Percentiles rank a stretch among this genome's conserved stretches.
phyloP scores from a whole-genome alignment of 2,113 vertebrate genomes.

The Panurus biarmicus region DNA sequence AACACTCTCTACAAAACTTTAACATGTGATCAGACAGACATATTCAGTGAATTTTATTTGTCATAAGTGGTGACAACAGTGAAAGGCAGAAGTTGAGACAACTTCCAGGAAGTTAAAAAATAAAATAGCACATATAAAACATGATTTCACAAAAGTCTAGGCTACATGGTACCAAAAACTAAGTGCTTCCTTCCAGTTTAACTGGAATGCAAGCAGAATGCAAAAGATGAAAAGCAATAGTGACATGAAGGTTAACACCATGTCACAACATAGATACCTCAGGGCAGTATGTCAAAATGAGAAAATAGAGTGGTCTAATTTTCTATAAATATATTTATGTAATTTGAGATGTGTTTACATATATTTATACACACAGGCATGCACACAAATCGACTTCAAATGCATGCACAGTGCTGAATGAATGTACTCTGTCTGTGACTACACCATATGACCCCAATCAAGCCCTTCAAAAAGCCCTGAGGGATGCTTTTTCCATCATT shows the following conservation, averaged over 20 bases:
- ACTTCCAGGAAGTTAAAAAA: not conserved
- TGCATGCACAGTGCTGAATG: not conserved
- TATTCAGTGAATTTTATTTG: not conserved
- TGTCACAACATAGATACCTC: constrained; percentile 21
- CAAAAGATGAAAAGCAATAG: not conserved
- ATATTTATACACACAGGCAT: not conserved
- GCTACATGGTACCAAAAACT: not conserved
- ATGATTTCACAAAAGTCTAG: not conserved
- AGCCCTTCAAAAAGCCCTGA: not conserved
- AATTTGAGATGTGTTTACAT: not conserved
- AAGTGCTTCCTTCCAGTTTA: not conserved
- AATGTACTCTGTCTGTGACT: not conserved
- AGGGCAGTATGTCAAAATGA: constrained; percentile 4
- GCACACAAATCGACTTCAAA: not conserved
- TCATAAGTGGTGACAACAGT: not conserved
- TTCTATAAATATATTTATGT: not conserved
- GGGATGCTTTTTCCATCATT: no score
- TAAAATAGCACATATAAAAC: not conserved
- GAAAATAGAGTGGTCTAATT: not conserved
- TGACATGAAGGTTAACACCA: constrained; percentile 18
- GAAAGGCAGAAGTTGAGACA: not conserved
- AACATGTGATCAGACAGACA: not conserved
- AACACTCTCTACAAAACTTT: not conserved
- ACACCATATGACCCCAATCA: not conserved
- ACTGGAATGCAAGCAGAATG: not conserved